These are phyloP conservation scores for Troglohyphantes excavatus DNA, from an alignment of 2,888 invertebrate genomes.

Conservation along the genomic window DNA sequence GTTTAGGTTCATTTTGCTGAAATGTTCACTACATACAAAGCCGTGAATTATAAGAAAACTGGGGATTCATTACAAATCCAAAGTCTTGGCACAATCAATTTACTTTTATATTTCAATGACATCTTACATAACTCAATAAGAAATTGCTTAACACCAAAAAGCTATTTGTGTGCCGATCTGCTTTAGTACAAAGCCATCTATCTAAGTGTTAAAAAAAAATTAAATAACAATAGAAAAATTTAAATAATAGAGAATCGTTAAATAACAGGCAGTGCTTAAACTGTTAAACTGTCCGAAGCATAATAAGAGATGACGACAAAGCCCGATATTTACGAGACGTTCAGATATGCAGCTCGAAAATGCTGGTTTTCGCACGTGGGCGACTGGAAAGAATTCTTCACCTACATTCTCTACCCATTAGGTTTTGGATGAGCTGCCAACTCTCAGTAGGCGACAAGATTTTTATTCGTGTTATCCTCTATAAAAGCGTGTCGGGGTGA, in stretches of 20 bases:
- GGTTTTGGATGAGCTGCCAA: slow-evolving; percentile 23
- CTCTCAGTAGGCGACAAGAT: background rate
- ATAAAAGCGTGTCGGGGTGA: background rate
- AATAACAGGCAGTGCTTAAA: background rate
- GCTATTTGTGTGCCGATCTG: no score
- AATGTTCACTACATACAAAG: no score
- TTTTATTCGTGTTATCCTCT: background rate
- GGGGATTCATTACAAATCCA: no score
- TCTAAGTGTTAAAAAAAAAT: no score
- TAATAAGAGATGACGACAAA: background rate
- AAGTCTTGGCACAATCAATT: no score
- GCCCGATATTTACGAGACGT: background rate
- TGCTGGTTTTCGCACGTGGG: background rate
- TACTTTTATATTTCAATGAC: no score
- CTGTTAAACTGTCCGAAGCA: background rate
- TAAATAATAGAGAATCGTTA: background rate
- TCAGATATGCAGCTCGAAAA: slow-evolving; percentile 2
- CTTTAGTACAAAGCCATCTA: no score
- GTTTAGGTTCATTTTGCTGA: no score
- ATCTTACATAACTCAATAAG: no score
- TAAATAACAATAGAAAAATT: background rate
- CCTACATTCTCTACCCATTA: slow-evolving; percentile 19
- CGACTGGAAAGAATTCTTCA: slow-evolving; percentile 13
- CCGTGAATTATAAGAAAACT: no score
- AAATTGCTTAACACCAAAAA: no score